phyloP scores from a whole-genome alignment of 2,888 invertebrate species.

The Heteromurus nitidus region DNA sequence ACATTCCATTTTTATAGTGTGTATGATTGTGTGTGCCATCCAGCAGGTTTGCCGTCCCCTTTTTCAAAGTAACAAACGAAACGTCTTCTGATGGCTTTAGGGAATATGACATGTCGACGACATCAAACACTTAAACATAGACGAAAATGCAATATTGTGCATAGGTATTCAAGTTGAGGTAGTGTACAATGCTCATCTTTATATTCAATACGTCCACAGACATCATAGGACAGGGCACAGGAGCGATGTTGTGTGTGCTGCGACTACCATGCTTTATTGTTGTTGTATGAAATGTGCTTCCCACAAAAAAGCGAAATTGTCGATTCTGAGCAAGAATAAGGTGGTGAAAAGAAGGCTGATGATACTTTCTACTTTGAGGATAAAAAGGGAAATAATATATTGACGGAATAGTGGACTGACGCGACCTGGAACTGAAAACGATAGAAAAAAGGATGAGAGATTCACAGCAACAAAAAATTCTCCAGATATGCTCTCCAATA shows the following conservation, averaged over 20 bases:
- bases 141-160: slow-evolving; percentile 3
- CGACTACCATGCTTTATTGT: background rate
- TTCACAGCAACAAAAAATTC: too few relatives aligned
- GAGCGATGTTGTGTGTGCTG: background rate
- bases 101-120: slow-evolving; percentile 31
- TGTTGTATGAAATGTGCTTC: background rate
- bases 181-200: too few relatives aligned
- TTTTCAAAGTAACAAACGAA: slow-evolving; percentile 7
- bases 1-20: background rate
- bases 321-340: slow-evolving; percentile 2
- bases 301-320: slow-evolving; percentile 7
- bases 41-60: background rate
- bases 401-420: background rate
- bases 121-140: slow-evolving; percentile 26
- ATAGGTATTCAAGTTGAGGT: too few relatives aligned
- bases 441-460: background rate
- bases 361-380: slow-evolving; percentile 1
- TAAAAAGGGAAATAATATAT: background rate
- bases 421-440: background rate
- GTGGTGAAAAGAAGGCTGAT: background rate
- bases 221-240: background rate
- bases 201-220: too few relatives aligned
- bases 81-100: slow-evolving; percentile 7
- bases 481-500: too few relatives aligned
- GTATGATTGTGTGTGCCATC: background rate